Evolutionary conservation across 2,888 invertebrate species (phyloP), one percentile per base, ranked within the genome.

Genomic region (Uloborus plumipes): DNA sequence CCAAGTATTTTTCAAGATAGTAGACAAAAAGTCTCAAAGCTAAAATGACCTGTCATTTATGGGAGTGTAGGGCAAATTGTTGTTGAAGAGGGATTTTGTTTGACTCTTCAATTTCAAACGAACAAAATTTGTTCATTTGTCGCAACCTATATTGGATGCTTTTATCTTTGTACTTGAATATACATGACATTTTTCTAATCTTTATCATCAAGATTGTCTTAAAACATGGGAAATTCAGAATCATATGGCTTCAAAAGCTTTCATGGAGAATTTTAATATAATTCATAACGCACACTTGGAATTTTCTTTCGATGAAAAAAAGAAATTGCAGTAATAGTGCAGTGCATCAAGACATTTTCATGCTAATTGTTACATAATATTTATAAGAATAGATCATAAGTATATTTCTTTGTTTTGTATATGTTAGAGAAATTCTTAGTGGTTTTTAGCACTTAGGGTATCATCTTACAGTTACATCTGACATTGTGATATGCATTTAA

Each of bases 201-300:
- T 39, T 39, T 39, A 39, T 39, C 7, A 39, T 39, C 39, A 7
- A 39, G 26, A 26, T 26, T 26, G 39, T 39, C 39, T 39, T 39
- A 39, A 39, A 39, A 39, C 9, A 39, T 39, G 39, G 39, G 39
- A 39, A 39, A 39, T 11, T 39, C 39, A 39, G 39, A 1, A 7
- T 39, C 39, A 39, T 39, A 11, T 39, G 39, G 11, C n/a, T 39
- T n/a, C 2, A 6, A 62, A 18, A 51, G 47, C 31, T 26, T 74
- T 78, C 59, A 72, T 66, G 59, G 72, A 66, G 59, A 72, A 66
- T 78, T 78, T 78, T 78, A 78, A 78, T 72, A 72, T 78, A 65
- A 72, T 55, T 53, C 65, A 78, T 62, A 31, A 53, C 65, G 26
- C 65, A 71, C 71, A 55, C 47, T 61, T 39, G 64, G 13, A 64